Evolutionary conservation across 2,113 vertebrate species (phyloP).

Genomic region (Tauraco erythrolophus): DNA sequence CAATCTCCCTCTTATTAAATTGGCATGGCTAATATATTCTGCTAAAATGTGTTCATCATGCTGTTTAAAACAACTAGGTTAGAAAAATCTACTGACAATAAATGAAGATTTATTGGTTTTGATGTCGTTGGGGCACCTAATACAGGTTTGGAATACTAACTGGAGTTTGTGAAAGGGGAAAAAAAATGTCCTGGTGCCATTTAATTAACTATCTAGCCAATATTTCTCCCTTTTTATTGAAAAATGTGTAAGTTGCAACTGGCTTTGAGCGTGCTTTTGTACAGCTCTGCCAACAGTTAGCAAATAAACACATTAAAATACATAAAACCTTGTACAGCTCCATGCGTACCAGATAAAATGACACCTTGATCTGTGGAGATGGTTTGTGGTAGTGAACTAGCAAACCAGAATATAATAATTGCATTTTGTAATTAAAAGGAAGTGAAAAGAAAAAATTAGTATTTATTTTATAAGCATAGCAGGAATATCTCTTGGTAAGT

Average conservation of each 20-base stretch:
- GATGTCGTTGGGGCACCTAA: not conserved
- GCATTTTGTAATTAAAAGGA: not conserved
- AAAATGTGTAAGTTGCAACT: conserved; percentile 58
- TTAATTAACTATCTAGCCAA: conserved; percentile 61
- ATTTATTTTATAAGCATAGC: not conserved
- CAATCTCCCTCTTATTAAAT: not conserved
- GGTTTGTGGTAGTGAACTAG: not conserved
- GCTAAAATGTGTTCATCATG: conserved; percentile 37
- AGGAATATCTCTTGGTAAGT: not conserved
- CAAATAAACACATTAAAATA: conserved; percentile 34
- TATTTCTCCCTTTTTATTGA: conserved; percentile 27
- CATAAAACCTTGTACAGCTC: not conserved
- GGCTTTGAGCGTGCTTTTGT: not conserved
- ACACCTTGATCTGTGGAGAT: not conserved
- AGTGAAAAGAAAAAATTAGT: not conserved
- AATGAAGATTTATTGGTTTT: conserved; percentile 3
- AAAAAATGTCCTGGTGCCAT: not conserved
- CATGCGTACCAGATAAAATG: not conserved
- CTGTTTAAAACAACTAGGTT: conserved; percentile 20
- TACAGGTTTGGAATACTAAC: conserved; percentile 26
- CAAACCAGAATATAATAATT: not conserved
- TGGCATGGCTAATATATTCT: not conserved
- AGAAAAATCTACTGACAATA: conserved; percentile 28
- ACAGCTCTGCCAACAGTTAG: conserved; percentile 20
- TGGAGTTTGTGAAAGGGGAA: not conserved